Percentiles rank a stretch among this genome's conserved stretches.
Evolutionary conservation across 23 tunicate genomes (phyloP).

Genomic region (Ascidia mentula): DNA sequence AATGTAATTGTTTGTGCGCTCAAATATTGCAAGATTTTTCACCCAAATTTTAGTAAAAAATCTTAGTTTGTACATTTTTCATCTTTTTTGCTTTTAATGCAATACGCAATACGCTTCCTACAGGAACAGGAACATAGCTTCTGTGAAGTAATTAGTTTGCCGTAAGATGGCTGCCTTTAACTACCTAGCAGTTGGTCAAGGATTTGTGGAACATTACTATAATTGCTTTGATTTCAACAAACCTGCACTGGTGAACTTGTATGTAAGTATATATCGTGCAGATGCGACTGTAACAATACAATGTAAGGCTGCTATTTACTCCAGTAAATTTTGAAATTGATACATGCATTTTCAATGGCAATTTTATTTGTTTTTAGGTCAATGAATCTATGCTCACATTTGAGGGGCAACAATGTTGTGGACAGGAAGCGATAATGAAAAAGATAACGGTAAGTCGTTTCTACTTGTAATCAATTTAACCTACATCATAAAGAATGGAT

Average conservation of each 20-base stretch:
- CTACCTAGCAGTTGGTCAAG: slow-evolving; percentile 28
- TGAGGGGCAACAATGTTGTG: slow-evolving; percentile 46
- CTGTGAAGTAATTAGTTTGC: too few species aligned
- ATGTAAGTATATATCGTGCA: slow-evolving; percentile 3
- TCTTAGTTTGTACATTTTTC: too few species aligned
- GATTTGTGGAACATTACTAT: slow-evolving; percentile 38
- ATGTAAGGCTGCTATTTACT: neutral
- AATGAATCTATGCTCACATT: slow-evolving; percentile 50
- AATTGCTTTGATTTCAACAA: neutral
- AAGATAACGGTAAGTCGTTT: slow-evolving; percentile 20
- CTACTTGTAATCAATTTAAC: too few species aligned
- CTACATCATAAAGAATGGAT: too few species aligned
- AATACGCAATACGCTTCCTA: too few species aligned
- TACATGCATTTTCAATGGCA: neutral
- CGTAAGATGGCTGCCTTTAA: too few species aligned
- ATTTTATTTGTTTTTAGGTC: neutral
- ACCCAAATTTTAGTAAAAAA: too few species aligned
- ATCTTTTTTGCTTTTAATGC: too few species aligned
- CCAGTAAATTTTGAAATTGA: neutral
- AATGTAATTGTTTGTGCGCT: too few species aligned
- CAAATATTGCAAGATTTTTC: too few species aligned
- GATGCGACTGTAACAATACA: neutral
- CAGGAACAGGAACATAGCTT: too few species aligned
- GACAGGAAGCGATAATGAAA: slow-evolving; percentile 41
- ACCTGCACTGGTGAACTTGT: neutral